Base-by-base conservation (phyloP, 2,797 vertebrate species). In the Philypnodon macrostomus region DNA sequence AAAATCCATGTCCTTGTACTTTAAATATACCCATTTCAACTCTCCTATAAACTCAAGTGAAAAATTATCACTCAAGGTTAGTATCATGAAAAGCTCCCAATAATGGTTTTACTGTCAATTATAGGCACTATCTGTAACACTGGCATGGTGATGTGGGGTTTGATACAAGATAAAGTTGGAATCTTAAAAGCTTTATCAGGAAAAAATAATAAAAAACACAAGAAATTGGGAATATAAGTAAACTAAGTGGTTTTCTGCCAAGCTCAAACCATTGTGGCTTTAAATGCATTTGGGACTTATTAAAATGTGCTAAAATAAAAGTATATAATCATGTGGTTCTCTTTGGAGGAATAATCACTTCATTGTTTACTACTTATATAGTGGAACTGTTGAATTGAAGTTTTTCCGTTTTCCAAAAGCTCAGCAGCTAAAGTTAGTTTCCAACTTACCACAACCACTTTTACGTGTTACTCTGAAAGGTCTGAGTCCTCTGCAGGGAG, bases 221-320 rank as follows among this genome's bases (percentile, higher is more conserved):
- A n/a, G n/a, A n/a, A n/a, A n/a, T n/a, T n/a, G n/a, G n/a, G n/a
- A n/a, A n/a, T n/a, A n/a, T n/a, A n/a, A n/a, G n/a, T n/a, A n/a
- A n/a, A n/a, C n/a, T n/a, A n/a, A n/a, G n/a, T n/a, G n/a, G n/a
- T n/a, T n/a, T n/a, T n/a, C n/a, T n/a, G n/a, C n/a, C n/a, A 48
- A 46, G 52, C 24, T 58, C 45, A 33, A 30, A 38, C 24, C 66
- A 23, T 46, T 14, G 14, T 26, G 6, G 6, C 21, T 50, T 1
- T 65, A 55, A 53, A 75, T 70, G 44, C 74, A 80, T 41, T 58
- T 76, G 75, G 73, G 56, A 81, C 55, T 77, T 47, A 73, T 80
- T 80, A 67, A 47, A 35, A 57, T 47, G 38, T 40, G 41, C 17
- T 63, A 48, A 60, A 78, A 79, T 63, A 75, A 63, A 75, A 73